Conservation (phyloP, 2,113 vertebrate genomes). For the Gobio gobio region DNA sequence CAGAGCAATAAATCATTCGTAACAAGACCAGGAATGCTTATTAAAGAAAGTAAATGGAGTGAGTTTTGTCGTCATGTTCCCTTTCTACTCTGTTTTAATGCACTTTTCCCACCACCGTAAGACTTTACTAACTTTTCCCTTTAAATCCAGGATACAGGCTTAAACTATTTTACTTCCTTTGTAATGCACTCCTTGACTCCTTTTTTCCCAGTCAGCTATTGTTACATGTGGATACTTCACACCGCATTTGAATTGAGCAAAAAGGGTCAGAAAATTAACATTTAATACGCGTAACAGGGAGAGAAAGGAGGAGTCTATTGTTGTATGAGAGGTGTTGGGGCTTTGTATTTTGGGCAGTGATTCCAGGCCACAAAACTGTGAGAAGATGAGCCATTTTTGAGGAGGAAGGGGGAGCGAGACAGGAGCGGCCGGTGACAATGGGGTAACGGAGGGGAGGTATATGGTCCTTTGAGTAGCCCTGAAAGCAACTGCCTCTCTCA, state of each 20-base stretch:
- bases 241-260: slow-evolving; percentile 47
- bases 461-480: slow-evolving; percentile 51
- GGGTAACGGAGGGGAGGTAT: slow-evolving; percentile 52
- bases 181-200: slow-evolving; percentile 37
- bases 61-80: not conserved
- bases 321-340: slow-evolving; percentile 60
- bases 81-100: not conserved
- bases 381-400: slow-evolving; percentile 58
- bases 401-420: slow-evolving; percentile 34
- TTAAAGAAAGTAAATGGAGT: not conserved
- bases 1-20: not conserved
- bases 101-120: not conserved
- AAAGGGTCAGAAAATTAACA: slow-evolving; percentile 53
- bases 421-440: slow-evolving; percentile 57
- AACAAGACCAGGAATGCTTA: not conserved
- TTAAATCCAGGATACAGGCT: slow-evolving; percentile 5
- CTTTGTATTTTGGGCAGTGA: slow-evolving; percentile 69
- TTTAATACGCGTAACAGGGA: slow-evolving; percentile 54
- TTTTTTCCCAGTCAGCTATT: slow-evolving; percentile 17
- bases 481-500: slow-evolving; percentile 46
- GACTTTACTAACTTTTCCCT: not conserved
- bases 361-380: slow-evolving; percentile 64
- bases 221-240: slow-evolving; percentile 47
- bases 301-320: slow-evolving; percentile 38
- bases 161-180: slow-evolving; percentile 17